Evolutionary conservation across 2,888 invertebrate genomes (phyloP).

Genomic region (Linnaemya vulpina): DNA sequence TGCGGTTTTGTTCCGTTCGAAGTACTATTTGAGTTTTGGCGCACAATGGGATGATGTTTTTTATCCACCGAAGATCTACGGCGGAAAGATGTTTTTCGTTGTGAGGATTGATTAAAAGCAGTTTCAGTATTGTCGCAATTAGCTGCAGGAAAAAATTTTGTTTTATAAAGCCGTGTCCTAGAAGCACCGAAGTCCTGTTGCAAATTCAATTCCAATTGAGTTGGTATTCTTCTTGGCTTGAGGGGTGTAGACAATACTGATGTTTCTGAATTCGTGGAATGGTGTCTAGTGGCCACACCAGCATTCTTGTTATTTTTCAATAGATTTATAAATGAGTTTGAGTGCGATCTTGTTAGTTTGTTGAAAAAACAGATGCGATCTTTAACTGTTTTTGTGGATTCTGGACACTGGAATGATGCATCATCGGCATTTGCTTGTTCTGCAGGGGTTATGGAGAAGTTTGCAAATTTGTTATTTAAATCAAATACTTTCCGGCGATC

Average conservation of each 20-base stretch:
- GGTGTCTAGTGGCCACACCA: slow-evolving; percentile 31
- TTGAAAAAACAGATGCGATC: slow-evolving; percentile 60
- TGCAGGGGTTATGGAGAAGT: neutral
- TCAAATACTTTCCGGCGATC: neutral
- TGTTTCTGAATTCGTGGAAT: slow-evolving; percentile 14
- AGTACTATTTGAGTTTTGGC: slow-evolving; percentile 74
- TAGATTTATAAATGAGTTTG: slow-evolving; percentile 58
- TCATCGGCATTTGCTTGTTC: neutral
- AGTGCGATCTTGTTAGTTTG: slow-evolving; percentile 12
- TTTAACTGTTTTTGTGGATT: slow-evolving; percentile 37
- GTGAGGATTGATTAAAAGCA: slow-evolving; percentile 9
- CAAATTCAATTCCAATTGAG: slow-evolving; percentile 37
- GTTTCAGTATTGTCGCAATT: neutral
- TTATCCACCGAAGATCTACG: slow-evolving; percentile 79
- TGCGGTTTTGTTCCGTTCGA: slow-evolving; percentile 75
- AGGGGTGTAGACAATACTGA: slow-evolving; percentile 4
- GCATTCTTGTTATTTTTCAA: slow-evolving; percentile 55
- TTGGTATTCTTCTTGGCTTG: slow-evolving; percentile 48
- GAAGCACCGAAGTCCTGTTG: neutral
- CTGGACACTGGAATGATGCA: neutral
- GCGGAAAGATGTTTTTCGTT: slow-evolving; percentile 76
- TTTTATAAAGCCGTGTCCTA: neutral
- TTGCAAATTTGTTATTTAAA: neutral
- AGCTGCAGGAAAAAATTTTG: neutral
- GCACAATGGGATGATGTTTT: slow-evolving; percentile 75